Percentiles rank a stretch among this genome's conserved stretches.
phyloP scores from a whole-genome alignment of 2,797 vertebrate genomes.

The Coracias cyanogaster region DNA sequence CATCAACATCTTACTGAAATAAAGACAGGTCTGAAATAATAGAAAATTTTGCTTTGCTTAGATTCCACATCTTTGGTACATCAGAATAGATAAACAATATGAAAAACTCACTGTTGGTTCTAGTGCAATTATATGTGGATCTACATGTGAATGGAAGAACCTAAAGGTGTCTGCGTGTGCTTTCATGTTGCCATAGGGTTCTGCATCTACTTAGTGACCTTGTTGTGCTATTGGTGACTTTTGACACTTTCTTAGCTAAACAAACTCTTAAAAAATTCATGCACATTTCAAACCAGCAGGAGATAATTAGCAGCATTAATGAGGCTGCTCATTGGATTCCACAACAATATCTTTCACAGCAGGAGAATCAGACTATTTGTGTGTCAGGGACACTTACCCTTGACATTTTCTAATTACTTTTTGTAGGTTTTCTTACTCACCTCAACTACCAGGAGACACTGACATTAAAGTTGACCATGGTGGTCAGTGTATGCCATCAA shows the following conservation, averaged over 20 bases:
- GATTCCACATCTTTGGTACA: background rate
- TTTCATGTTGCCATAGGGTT: background rate
- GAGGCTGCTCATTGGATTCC: slow-evolving; percentile 82
- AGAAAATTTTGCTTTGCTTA: background rate
- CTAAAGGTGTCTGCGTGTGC: background rate
- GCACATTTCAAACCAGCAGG: slow-evolving; percentile 77
- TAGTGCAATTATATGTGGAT: background rate
- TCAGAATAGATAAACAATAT: background rate
- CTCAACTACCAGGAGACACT: slow-evolving; percentile 52
- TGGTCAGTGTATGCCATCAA: slow-evolving; percentile 35
- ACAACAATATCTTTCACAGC: slow-evolving; percentile 82
- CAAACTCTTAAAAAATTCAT: slow-evolving; percentile 60
- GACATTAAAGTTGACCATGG: slow-evolving; percentile 54
- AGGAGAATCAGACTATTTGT: slow-evolving; percentile 77
- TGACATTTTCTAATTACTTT: slow-evolving; percentile 90
- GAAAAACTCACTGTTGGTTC: background rate
- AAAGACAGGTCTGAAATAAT: background rate
- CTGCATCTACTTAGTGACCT: slow-evolving; percentile 1
- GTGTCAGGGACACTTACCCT: slow-evolving; percentile 77
- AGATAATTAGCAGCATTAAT: slow-evolving; percentile 88
- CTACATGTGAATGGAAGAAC: background rate
- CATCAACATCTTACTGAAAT: background rate
- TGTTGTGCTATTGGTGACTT: slow-evolving; percentile 24
- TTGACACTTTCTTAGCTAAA: slow-evolving; percentile 60
- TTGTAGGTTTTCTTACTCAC: slow-evolving; percentile 71